Conservation (phyloP, 2,888 invertebrate genomes). For the Crematogaster levior region DNA sequence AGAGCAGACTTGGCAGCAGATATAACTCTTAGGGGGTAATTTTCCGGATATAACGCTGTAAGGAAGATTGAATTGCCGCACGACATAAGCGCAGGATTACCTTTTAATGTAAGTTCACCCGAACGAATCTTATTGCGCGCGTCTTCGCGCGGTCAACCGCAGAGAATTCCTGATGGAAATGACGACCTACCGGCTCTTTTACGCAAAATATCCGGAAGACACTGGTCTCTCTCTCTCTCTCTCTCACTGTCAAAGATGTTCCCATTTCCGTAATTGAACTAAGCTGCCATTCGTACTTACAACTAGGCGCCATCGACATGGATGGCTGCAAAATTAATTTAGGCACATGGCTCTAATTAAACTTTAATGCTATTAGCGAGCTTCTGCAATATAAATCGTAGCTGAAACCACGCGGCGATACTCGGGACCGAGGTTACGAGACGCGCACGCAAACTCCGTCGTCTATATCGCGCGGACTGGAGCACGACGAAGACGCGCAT, state of each 20-base stretch:
- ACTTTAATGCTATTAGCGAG: slow-evolving; percentile 39
- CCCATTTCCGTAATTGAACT: background rate
- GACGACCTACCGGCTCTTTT: background rate
- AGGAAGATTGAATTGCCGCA: slow-evolving; percentile 41
- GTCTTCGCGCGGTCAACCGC: background rate
- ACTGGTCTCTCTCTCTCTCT: too few species aligned
- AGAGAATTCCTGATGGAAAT: background rate
- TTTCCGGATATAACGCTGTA: slow-evolving; percentile 42
- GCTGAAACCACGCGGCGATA: slow-evolving; percentile 38
- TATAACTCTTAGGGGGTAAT: slow-evolving; percentile 44
- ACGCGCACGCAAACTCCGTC: background rate
- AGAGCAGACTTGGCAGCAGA: slow-evolving; percentile 39
- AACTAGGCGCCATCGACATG: background rate
- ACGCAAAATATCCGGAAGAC: background rate
- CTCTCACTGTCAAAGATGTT: too few species aligned
- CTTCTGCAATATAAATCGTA: slow-evolving; percentile 37
- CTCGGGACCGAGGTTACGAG: slow-evolving; percentile 9
- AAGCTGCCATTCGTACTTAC: background rate
- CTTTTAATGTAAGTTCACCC: slow-evolving; percentile 28
- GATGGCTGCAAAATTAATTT: slow-evolving; percentile 29
- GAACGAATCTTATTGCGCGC: slow-evolving; percentile 13
- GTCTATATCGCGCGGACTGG: background rate
- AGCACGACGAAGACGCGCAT: background rate
- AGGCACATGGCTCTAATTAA: slow-evolving; percentile 31
- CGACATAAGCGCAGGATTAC: slow-evolving; percentile 18